Conservation (phyloP, 2,113 vertebrate species). For the Phycodurus eques region DNA sequence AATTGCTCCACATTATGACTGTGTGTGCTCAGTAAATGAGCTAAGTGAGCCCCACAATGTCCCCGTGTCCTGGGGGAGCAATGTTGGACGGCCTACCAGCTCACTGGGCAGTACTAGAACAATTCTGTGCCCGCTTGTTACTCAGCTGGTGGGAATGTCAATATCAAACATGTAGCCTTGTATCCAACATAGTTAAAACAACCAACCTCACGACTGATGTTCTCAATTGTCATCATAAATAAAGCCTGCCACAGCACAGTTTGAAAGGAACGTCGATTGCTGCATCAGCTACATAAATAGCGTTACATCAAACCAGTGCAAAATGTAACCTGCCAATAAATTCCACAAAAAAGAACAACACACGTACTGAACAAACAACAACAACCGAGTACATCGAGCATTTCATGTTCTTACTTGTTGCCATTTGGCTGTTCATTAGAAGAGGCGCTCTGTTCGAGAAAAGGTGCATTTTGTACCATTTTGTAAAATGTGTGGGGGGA, state of each 20-base stretch:
- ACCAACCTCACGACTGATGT: not conserved
- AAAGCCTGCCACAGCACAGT: not conserved
- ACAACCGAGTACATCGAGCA: not conserved
- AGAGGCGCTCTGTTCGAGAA: not conserved
- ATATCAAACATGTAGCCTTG: not conserved
- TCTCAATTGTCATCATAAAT: not conserved
- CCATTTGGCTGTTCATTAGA: not conserved
- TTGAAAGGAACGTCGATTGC: not conserved
- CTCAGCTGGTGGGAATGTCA: slow-evolving; percentile 10
- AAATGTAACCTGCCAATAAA: not conserved
- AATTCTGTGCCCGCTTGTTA: slow-evolving; percentile 7
- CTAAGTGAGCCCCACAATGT: slow-evolving; percentile 21
- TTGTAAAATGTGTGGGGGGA: not conserved
- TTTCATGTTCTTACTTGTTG: not conserved
- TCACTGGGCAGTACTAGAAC: slow-evolving; percentile 4
- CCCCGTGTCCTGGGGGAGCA: slow-evolving; percentile 31
- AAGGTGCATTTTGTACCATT: slow-evolving; percentile 1
- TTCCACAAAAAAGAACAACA: not conserved
- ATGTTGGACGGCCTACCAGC: slow-evolving; percentile 12
- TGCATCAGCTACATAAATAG: not conserved
- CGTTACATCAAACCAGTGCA: not conserved
- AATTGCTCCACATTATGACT: slow-evolving; percentile 30
- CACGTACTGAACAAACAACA: not conserved
- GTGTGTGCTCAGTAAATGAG: slow-evolving; percentile 41
- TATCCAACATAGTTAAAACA: not conserved